A percentile compares a stretch with the other conserved stretches of the same genome.
phyloP scores from a whole-genome alignment of 2,888 invertebrate genomes.

The Esperia sulphurella region DNA sequence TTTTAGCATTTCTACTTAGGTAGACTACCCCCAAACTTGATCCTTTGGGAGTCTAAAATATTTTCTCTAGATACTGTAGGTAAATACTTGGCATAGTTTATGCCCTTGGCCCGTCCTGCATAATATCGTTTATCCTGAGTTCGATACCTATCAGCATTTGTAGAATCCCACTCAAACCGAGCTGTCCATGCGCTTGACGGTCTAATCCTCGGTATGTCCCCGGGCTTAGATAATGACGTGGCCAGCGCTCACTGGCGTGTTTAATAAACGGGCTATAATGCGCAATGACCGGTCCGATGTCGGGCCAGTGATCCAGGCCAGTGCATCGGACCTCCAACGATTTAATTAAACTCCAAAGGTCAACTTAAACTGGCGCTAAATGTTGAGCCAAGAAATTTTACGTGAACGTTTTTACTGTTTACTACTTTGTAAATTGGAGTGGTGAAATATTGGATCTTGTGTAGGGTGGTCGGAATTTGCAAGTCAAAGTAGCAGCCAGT shows the following conservation, averaged over 20 bases:
- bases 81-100: too few relatives aligned
- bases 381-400: background rate
- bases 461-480: slow-evolving; percentile 4
- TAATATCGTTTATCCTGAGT: background rate
- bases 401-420: background rate
- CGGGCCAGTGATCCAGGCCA: slow-evolving; percentile 15
- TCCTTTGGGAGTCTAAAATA: too few relatives aligned
- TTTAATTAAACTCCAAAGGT: slow-evolving; percentile 36
- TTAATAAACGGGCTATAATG: slow-evolving; percentile 42
- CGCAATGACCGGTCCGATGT: slow-evolving; percentile 23
- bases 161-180: background rate
- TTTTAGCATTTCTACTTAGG: too few relatives aligned
- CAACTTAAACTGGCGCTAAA: slow-evolving; percentile 2
- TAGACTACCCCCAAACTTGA: too few relatives aligned
- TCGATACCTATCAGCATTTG: background rate
- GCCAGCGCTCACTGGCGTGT: slow-evolving; percentile 25
- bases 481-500: slow-evolving; percentile 5
- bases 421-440: slow-evolving; percentile 4
- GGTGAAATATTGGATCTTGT: slow-evolving; percentile 9
- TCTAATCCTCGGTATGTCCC: slow-evolving; percentile 5
- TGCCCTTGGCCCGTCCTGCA: too few relatives aligned
- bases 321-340: slow-evolving; percentile 24
- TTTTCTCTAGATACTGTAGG: too few relatives aligned
- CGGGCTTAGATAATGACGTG: slow-evolving; percentile 6
- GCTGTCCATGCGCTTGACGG: background rate